Evolutionary conservation across 2,797 vertebrate species (phyloP).

Genomic region (Pempheris klunzingeri): DNA sequence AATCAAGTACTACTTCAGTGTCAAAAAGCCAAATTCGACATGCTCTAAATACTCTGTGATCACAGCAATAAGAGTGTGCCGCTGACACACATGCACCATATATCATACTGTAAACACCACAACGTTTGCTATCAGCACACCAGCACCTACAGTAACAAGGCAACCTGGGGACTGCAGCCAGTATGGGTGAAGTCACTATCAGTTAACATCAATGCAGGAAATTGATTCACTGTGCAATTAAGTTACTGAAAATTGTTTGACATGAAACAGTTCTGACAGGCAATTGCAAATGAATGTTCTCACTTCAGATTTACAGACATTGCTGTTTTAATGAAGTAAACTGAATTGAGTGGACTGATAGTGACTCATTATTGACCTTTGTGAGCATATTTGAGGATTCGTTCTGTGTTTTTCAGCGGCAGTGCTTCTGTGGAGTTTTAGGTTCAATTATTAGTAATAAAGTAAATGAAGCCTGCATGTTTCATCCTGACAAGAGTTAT

Average conservation of each 20-base stretch:
- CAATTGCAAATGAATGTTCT: constrained; percentile 57
- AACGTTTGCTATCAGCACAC: neutral
- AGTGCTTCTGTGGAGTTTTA: neutral
- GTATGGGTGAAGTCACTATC: constrained; percentile 53
- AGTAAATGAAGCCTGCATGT: constrained; percentile 15
- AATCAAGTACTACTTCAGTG: neutral
- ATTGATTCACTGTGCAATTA: constrained; percentile 63
- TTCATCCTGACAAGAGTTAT: constrained; percentile 35
- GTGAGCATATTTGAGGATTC: constrained; percentile 20
- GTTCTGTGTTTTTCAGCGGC: constrained; percentile 1
- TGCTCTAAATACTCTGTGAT: neutral
- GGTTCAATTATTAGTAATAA: constrained; percentile 24
- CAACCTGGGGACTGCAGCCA: constrained; percentile 21
- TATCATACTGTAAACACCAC: neutral
- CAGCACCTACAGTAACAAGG: constrained; percentile 1
- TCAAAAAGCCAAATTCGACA: neutral
- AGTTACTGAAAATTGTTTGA: constrained; percentile 66
- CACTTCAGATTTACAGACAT: constrained; percentile 56
- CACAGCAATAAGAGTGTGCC: neutral
- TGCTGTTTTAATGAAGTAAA: constrained; percentile 58
- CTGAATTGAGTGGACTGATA: constrained; percentile 47
- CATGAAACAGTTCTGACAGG: constrained; percentile 67
- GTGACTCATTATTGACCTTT: constrained; percentile 51
- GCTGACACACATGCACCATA: neutral
- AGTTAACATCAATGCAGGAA: constrained; percentile 61